These are phyloP conservation scores for Thalpophila matura DNA, from an alignment of 2,888 invertebrate species.

Conservation along the genomic window DNA sequence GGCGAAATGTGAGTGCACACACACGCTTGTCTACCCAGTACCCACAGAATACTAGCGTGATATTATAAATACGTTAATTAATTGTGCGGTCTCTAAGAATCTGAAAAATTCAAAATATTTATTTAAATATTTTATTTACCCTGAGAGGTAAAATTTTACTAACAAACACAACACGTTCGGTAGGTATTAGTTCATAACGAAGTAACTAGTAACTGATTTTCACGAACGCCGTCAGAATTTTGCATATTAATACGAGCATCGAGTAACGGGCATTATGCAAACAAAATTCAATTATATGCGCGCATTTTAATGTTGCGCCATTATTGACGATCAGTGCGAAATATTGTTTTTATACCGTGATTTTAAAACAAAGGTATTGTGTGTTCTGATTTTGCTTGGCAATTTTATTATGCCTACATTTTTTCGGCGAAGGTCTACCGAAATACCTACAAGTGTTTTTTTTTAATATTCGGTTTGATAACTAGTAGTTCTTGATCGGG, in stretches of 20 bases:
- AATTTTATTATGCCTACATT: neutral
- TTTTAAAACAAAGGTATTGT: neutral
- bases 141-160: neutral
- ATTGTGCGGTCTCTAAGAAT: too few relatives aligned
- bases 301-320: conserved; percentile 27
- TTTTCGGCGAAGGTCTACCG: too few relatives aligned
- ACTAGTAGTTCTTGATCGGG: too few relatives aligned
- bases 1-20: too few relatives aligned
- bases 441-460: too few relatives aligned
- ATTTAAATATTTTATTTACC: too few relatives aligned
- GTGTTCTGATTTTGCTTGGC: neutral
- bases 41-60: too few relatives aligned
- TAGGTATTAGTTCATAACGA: conserved; percentile 8
- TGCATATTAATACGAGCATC: conserved; percentile 50
- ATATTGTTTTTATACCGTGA: conserved; percentile 1
- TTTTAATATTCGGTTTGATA: too few relatives aligned
- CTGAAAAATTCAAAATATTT: too few relatives aligned
- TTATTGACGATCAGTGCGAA: conserved; percentile 18
- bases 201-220: conserved; percentile 21
- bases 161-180: neutral
- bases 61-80: too few relatives aligned
- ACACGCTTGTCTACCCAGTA: too few relatives aligned
- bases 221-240: conserved; percentile 27
- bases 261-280: conserved; percentile 45
- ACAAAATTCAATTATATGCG: conserved; percentile 49